These are phyloP conservation scores for Hemicordylus capensis DNA, from an alignment of 2,113 vertebrate genomes.

Conservation along the genomic window DNA sequence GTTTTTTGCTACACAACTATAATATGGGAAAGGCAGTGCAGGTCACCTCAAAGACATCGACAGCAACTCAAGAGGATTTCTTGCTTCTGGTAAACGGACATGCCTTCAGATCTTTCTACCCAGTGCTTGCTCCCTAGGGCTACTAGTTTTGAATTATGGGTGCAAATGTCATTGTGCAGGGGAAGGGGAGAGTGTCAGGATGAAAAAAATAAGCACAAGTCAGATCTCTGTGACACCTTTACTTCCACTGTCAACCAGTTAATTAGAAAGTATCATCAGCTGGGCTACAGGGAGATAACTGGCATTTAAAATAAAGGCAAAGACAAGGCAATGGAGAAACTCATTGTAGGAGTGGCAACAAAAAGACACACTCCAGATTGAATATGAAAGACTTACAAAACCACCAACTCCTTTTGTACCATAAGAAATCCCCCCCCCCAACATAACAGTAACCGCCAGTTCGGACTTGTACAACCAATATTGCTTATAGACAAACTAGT, in stretches of 20 bases:
- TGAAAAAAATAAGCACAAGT: neutral
- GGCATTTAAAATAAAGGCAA: neutral
- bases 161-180: neutral
- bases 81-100: neutral
- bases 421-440: neutral
- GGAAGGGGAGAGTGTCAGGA: neutral
- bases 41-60: neutral
- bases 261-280: neutral
- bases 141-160: neutral
- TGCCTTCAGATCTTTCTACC: neutral
- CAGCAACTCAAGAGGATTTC: neutral
- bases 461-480: neutral
- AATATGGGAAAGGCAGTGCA: neutral
- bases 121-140: neutral
- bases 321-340: neutral
- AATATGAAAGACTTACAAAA: neutral
- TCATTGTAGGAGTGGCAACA: neutral
- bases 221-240: slow-evolving; percentile 5
- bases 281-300: neutral
- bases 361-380: neutral
- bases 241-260: slow-evolving; percentile 19
- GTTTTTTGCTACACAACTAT: neutral
- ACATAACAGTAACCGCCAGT: neutral
- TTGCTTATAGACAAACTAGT: slow-evolving; percentile 8
- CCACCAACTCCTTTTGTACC: neutral